Conservation (phyloP, 2,113 vertebrate species). For the Alectura lathami region DNA sequence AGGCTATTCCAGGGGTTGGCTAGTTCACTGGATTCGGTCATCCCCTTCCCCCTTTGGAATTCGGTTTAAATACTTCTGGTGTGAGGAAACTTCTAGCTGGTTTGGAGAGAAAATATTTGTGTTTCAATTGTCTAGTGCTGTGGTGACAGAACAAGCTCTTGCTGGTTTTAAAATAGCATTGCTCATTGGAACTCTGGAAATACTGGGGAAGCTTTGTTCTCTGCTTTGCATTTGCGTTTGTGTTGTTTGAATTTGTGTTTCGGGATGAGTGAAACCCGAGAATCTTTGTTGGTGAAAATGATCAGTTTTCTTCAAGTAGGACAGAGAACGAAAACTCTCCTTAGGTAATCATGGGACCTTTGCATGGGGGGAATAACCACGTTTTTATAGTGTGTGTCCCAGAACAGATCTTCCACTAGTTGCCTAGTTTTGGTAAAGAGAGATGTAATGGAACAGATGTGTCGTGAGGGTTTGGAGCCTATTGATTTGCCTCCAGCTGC, state of each 20-base stretch:
- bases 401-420: not conserved
- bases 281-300: not conserved
- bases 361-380: not conserved
- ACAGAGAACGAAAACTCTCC: not conserved
- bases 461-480: not conserved
- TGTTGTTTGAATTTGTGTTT: not conserved
- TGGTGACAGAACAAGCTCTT: not conserved
- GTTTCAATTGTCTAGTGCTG: not conserved
- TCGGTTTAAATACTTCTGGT: not conserved
- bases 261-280: not conserved
- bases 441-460: not conserved
- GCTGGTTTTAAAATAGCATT: not conserved
- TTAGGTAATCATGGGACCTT: not conserved
- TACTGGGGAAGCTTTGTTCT: not conserved
- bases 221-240: not conserved
- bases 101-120: constrained; percentile 22
- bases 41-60: not conserved
- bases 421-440: not conserved
- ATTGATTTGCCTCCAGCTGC: not conserved
- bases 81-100: not conserved
- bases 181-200: not conserved
- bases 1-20: not conserved
- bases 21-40: not conserved
- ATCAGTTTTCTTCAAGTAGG: not conserved
- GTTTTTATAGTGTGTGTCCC: not conserved